Base-by-base conservation (phyloP, 2,797 vertebrate genomes). In the Bothrops alternatus region DNA sequence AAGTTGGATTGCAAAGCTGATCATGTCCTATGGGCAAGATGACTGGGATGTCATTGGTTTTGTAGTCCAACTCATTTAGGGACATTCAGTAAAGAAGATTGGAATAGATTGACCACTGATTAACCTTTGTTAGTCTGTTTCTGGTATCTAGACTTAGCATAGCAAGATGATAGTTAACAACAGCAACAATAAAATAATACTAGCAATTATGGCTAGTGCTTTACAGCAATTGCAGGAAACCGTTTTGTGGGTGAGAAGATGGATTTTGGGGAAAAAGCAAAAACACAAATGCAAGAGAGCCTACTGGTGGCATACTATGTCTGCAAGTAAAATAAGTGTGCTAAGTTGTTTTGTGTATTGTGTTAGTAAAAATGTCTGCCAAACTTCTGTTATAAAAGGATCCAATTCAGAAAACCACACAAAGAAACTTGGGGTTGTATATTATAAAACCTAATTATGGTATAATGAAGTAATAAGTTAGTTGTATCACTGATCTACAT, bases 261-360 rank as follows among this genome's bases (percentile, higher is more conserved):
- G 42, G 32, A 78, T 14, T 78, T 78, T 3, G 7, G 32, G 32
- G 32, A 0, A 1, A 0, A 37, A 73, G 20, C 2, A 1, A 69
- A 37, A 37, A 20, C 7, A 73, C 7, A 73, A 73, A 37, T 73
- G 16, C 18, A 73, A 73, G 16, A 73, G 16, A 42, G 16, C 37
- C 16, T 73, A 37, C 32, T 10, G 7, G 16, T 37, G 32, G 16
- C 69, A 10, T 37, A 42, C 32, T 73, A 73, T 37, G 16, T 73
- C 32, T 37, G 32, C 3, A 37, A 37, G 32, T 73, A 37, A 73
- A 73, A 73, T 73, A 73, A 73, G 32, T 42, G 32, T 73, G 69
- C 69, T 73, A 73, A 73, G 16, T 20, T 73, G 32, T 20, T 73
- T 73, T 73, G 69, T 6, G 1, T 37, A 73, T 73, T 73, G 16